A percentile compares a stretch with the other conserved stretches of the same genome.
These are phyloP conservation scores for Rachycentron canadum DNA, from an alignment of 2,797 vertebrate genomes.

Conservation along the genomic window DNA sequence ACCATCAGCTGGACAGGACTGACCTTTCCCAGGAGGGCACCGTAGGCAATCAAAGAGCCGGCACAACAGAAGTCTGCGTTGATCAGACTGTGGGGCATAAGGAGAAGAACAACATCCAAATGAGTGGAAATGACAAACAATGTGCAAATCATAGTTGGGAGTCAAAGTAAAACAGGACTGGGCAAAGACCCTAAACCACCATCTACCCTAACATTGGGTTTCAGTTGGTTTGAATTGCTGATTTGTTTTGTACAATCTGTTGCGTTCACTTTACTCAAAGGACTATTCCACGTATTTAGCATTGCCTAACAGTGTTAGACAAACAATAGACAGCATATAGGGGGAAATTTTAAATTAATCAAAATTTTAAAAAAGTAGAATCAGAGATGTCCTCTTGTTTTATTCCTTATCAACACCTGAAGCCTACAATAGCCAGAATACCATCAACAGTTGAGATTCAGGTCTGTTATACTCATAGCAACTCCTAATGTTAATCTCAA, in stretches of 20 bases:
- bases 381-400: too few species aligned
- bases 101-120: too few species aligned
- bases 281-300: not conserved
- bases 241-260: not conserved
- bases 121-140: not conserved
- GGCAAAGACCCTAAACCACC: not conserved
- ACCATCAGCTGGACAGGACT: slow-evolving; percentile 94
- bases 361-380: too few species aligned
- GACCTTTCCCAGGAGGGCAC: slow-evolving; percentile 93
- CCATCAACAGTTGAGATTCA: not conserved
- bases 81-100: slow-evolving; percentile 87
- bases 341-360: too few species aligned
- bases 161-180: not conserved
- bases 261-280: not conserved
- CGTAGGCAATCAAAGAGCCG: slow-evolving; percentile 92
- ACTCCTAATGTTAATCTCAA: not conserved
- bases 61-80: slow-evolving; percentile 97
- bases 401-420: not conserved
- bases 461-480: not conserved
- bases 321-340: too few species aligned
- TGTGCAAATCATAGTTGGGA: not conserved
- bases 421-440: too few species aligned
- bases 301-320: not conserved
- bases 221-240: not conserved
- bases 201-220: too few species aligned